Percentiles rank a stretch among this genome's conserved stretches.
Evolutionary conservation across 2,797 vertebrate species (phyloP).

Genomic region (Sebastes taczanowskii): DNA sequence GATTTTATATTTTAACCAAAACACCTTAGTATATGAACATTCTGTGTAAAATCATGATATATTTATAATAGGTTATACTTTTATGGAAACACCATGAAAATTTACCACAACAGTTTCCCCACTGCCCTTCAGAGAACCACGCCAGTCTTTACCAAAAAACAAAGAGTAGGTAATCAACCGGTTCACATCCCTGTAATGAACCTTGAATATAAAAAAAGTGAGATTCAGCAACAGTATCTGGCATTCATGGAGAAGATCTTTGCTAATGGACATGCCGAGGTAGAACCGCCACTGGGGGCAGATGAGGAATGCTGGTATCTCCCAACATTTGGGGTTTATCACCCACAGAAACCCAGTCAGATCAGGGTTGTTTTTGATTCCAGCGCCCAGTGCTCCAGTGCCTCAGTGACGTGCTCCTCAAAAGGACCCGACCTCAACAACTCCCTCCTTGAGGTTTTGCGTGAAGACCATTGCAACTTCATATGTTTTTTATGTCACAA

Average conservation of each 20-base stretch:
- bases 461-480: neutral
- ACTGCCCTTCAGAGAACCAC: neutral
- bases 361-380: conserved; percentile 14
- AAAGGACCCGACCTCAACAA: conserved; percentile 13
- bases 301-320: conserved; percentile 17
- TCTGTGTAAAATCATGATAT: too few relatives aligned
- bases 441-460: neutral
- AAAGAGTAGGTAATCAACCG: neutral
- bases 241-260: conserved; percentile 17
- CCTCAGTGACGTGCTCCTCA: conserved; percentile 29
- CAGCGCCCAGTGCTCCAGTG: neutral
- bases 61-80: too few relatives aligned
- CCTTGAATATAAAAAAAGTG: neutral
- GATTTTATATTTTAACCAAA: too few relatives aligned
- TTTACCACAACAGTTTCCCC: neutral
- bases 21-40: too few relatives aligned
- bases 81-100: too few relatives aligned
- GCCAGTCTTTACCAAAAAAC: neutral
- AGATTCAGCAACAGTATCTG: conserved; percentile 19
- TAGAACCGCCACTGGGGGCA: neutral
- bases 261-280: neutral
- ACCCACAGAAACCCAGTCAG: conserved; percentile 10
- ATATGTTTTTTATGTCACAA: neutral
- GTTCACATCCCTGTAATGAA: neutral
- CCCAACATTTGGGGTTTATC: neutral